A percentile compares a stretch with the other conserved stretches of the same genome.
These are phyloP conservation scores for Heliconius erato DNA, from an alignment of 2,888 invertebrate genomes.

Conservation along the genomic window DNA sequence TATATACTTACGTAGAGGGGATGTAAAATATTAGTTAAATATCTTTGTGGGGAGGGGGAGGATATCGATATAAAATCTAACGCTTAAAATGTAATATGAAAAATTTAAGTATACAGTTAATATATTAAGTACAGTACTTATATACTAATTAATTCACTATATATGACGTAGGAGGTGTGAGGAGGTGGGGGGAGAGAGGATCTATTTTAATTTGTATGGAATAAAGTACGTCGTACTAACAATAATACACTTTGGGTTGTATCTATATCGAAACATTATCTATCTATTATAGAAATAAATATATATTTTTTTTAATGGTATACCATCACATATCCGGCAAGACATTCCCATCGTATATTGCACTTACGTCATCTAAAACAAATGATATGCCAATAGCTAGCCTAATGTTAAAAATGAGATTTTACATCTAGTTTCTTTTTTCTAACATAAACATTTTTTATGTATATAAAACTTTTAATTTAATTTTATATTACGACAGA, in stretches of 20 bases:
- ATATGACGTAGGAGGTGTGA: constrained; percentile 36
- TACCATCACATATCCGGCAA: constrained; percentile 70
- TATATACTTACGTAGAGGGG: constrained; percentile 49
- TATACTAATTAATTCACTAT: constrained; percentile 31
- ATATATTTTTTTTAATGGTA: constrained; percentile 40
- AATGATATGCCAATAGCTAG: constrained; percentile 76
- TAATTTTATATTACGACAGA: background rate
- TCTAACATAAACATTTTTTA: constrained; percentile 12
- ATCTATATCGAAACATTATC: constrained; percentile 47
- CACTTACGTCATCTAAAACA: constrained; percentile 67
- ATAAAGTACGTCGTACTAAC: constrained; percentile 31
- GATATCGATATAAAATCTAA: constrained; percentile 49
- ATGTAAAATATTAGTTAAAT: constrained; percentile 47
- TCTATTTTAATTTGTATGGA: background rate
- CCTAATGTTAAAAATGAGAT: constrained; percentile 54
- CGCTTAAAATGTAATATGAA: constrained; percentile 46
- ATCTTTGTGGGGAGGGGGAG: constrained; percentile 40
- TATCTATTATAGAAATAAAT: constrained; percentile 44
- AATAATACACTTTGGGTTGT: constrained; percentile 66
- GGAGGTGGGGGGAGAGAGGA: background rate
- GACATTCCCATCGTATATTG: constrained; percentile 71
- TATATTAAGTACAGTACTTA: constrained; percentile 51
- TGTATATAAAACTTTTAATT: background rate
- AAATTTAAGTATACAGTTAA: constrained; percentile 41
- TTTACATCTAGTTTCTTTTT: constrained; percentile 13